Conservation (phyloP, 2,113 vertebrate species). For the Raja brachyura region DNA sequence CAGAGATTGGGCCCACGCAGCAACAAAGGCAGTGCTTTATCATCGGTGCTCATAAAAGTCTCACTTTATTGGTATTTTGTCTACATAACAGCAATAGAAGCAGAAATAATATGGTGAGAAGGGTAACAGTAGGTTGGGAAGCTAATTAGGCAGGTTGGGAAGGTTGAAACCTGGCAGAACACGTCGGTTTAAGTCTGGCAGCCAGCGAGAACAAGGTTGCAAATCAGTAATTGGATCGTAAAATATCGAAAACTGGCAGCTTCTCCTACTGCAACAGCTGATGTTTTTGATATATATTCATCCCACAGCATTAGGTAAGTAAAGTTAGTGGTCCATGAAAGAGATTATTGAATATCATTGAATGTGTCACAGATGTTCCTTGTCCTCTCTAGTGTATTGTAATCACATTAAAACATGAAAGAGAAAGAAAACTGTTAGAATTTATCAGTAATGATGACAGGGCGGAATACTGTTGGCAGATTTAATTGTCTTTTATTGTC, state of each 20-base stretch:
- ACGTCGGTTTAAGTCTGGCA: background rate
- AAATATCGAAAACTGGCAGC: background rate
- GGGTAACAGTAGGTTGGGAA: background rate
- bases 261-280: background rate
- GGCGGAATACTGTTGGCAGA: background rate
- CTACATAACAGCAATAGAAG: background rate
- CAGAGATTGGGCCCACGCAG: background rate
- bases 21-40: background rate
- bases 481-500: background rate
- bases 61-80: background rate
- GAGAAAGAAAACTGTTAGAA: background rate
- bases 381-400: background rate
- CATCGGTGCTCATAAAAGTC: no score
- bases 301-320: background rate
- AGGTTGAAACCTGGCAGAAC: no score
- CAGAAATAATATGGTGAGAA: background rate
- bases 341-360: conserved; percentile 13
- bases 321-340: background rate
- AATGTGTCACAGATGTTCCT: conserved; percentile 24
- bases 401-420: background rate
- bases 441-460: conserved; percentile 21
- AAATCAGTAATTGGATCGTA: conserved; percentile 29
- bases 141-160: background rate
- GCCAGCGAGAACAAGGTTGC: background rate
- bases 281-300: background rate